Conservation (phyloP, 2,113 vertebrate species). For the Lethenteron camtschaticum region DNA sequence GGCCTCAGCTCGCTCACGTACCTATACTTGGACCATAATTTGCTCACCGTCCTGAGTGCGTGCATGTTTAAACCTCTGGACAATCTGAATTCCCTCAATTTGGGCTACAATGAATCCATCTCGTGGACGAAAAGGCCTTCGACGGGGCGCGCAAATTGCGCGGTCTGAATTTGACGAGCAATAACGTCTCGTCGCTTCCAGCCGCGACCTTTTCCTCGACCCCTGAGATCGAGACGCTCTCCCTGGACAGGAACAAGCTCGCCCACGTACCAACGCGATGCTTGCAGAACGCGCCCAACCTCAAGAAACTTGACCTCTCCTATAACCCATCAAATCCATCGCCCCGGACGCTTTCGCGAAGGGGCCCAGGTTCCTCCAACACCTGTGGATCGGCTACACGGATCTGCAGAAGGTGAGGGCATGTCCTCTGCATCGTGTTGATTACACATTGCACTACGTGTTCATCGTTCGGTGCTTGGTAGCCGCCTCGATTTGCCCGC, state of each 20-base stretch:
- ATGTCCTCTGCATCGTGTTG: no score
- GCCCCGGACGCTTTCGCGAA: conserved; percentile 28
- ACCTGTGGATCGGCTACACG: conserved; percentile 54
- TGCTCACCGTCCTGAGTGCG: conserved; percentile 30
- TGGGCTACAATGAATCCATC: conserved; percentile 45
- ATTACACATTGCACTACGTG: no score
- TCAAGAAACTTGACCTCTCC: conserved; percentile 47
- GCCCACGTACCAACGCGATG: conserved; percentile 38
- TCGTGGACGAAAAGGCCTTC: conserved; percentile 24
- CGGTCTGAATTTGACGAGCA: conserved; percentile 42
- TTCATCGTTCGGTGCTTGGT: no score
- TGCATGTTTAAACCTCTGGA: conserved; percentile 36
- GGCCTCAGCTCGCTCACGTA: conserved; percentile 45
- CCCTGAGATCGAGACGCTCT: conserved; percentile 40
- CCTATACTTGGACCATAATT: conserved; percentile 55
- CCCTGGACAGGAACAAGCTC: conserved; percentile 47
- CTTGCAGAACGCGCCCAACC: conserved; percentile 21
- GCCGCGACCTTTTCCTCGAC: conserved; percentile 24
- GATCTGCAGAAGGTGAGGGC: conserved; percentile 40
- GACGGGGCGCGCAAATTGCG: conserved; percentile 23
- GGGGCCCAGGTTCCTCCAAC: conserved; percentile 31
- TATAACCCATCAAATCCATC: conserved; percentile 37
- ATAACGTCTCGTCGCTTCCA: conserved; percentile 23
- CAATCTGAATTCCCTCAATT: conserved; percentile 45
- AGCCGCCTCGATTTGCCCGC: no score